phyloP scores from a whole-genome alignment of 1,140 invertebrate genomes.

The Scaptomyza graminum region DNA sequence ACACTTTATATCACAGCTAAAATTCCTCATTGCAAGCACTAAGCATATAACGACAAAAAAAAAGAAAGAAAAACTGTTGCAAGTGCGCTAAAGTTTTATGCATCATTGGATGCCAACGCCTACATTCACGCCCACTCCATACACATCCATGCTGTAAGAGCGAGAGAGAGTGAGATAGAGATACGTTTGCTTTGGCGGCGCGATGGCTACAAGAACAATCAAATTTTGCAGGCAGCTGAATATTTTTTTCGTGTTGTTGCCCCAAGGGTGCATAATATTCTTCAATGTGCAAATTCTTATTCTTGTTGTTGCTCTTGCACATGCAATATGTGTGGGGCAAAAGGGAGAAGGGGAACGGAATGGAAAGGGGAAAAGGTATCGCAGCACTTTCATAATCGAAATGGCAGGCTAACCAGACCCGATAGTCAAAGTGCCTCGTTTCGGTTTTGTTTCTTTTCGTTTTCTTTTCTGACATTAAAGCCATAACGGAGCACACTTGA shows the following conservation, averaged over 20 bases:
- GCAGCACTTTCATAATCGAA: conserved; percentile 79
- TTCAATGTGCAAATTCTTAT: conserved; percentile 24
- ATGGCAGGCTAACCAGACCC: conserved; percentile 47
- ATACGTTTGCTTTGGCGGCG: conserved; percentile 53
- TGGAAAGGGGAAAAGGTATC: neutral
- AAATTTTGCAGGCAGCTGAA: conserved; percentile 72
- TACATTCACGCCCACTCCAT: neutral
- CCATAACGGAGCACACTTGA: conserved; percentile 54
- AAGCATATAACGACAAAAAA: neutral
- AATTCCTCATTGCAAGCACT: neutral
- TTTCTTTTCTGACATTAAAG: conserved; percentile 55
- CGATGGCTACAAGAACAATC: conserved; percentile 68
- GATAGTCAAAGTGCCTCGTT: conserved; percentile 47
- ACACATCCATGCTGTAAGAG: neutral
- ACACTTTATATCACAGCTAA: neutral
- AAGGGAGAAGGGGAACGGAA: neutral
- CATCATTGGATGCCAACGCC: conserved; percentile 71
- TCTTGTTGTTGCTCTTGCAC: conserved; percentile 26
- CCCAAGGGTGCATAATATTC: conserved; percentile 56
- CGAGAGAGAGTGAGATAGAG: neutral
- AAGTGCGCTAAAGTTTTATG: conserved; percentile 80
- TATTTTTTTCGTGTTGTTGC: conserved; percentile 45
- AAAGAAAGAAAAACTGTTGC: conserved; percentile 59
- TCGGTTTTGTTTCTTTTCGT: conserved; percentile 5
- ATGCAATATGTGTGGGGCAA: conserved; percentile 17